phyloP scores from a whole-genome alignment of 2,888 invertebrate species.

The Dynastes hyllus region DNA sequence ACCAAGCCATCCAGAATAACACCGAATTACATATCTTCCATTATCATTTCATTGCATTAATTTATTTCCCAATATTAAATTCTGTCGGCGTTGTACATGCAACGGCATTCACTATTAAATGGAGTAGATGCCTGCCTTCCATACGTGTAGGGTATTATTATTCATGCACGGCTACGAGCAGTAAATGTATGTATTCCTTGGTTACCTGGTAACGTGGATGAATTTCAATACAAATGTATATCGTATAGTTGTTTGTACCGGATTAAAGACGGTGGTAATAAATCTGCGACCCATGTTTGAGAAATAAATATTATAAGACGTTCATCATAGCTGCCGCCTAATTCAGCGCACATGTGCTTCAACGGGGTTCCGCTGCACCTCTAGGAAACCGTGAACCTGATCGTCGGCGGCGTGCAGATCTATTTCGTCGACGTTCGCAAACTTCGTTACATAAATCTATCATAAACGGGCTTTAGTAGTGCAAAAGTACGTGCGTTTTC shows the following conservation, averaged over 20 bases:
- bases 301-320: slow-evolving; percentile 44
- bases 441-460: slow-evolving; percentile 46
- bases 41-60: slow-evolving; percentile 15
- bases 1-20: neutral
- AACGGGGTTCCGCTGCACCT: no score
- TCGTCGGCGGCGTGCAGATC: slow-evolving; percentile 5
- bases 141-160: slow-evolving; percentile 19
- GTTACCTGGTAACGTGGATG: slow-evolving; percentile 31
- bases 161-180: slow-evolving; percentile 12
- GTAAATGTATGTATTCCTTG: neutral
- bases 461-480: slow-evolving; percentile 24
- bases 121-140: neutral
- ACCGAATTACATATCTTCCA: neutral
- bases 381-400: slow-evolving; percentile 19
- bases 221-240: slow-evolving; percentile 21
- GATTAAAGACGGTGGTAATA: slow-evolving; percentile 39
- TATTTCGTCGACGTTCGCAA: slow-evolving; percentile 23
- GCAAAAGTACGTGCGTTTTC: slow-evolving; percentile 23
- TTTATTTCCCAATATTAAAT: slow-evolving; percentile 25
- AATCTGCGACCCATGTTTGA: slow-evolving; percentile 44
- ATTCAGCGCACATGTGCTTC: slow-evolving; percentile 36
- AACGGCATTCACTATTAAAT: neutral
- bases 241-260: slow-evolving; percentile 35
- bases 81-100: neutral
- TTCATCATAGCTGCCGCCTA: slow-evolving; percentile 32